These are phyloP conservation scores for Carassius gibelio DNA, from an alignment of 2,113 vertebrate genomes.

Conservation along the genomic window DNA sequence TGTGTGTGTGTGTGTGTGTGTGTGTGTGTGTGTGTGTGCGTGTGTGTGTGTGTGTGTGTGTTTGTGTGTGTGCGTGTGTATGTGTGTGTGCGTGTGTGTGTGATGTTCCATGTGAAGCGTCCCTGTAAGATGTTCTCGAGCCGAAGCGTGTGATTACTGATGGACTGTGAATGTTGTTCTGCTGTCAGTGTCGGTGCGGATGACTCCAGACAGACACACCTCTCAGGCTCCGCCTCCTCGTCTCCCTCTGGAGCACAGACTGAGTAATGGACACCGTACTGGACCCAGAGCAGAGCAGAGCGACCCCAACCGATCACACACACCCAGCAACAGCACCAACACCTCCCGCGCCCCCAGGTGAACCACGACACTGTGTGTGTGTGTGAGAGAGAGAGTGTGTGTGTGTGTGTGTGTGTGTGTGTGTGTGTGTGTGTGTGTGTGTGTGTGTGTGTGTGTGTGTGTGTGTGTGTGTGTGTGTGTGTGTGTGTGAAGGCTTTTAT, in stretches of 20 bases:
- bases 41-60: no score
- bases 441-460: no score
- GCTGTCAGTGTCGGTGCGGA: conserved; percentile 66
- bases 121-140: background rate
- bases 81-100: background rate
- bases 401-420: no score
- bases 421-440: no score
- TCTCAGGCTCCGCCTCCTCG: conserved; percentile 60
- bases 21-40: no score
- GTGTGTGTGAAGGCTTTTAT: no score
- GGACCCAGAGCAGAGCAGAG: conserved; percentile 2
- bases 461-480: no score
- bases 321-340: conserved; percentile 67
- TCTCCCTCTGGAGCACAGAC: conserved; percentile 43
- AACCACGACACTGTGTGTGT: background rate
- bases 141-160: background rate
- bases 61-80: no score
- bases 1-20: background rate
- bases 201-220: conserved; percentile 58
- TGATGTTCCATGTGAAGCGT: background rate
- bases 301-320: conserved; percentile 58
- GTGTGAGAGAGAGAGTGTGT: conserved; percentile 44
- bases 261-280: conserved; percentile 55
- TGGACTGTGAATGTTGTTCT: background rate
- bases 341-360: conserved; percentile 74